These are phyloP conservation scores for Nasua narica DNA, from an alignment of 2,797 vertebrate genomes.

Conservation along the genomic window DNA sequence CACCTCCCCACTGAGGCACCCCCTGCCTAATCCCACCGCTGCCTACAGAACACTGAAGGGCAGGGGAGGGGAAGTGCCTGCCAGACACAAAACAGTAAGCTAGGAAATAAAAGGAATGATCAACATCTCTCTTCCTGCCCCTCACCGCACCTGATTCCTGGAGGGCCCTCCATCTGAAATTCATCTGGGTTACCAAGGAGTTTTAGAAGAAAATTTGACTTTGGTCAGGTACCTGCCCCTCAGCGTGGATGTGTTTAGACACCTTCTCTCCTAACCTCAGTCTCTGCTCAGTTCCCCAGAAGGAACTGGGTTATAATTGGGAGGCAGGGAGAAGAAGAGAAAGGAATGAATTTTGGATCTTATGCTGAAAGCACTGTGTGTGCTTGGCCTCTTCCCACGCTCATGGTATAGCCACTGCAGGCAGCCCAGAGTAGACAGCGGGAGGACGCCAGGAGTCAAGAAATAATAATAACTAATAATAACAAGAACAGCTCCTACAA, in stretches of 20 bases:
- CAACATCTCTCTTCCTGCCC: not conserved
- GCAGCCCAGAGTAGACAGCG: not conserved
- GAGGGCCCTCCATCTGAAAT: not conserved
- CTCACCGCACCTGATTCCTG: fast-evolving
- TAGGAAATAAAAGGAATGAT: not conserved
- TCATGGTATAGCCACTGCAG: too few relatives aligned
- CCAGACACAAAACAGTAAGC: not conserved
- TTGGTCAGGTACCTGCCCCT: not conserved
- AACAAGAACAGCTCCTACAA: not conserved
- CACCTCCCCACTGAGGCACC: not conserved
- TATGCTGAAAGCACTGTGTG: not conserved
- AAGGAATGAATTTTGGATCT: not conserved
- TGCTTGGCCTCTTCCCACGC: not conserved
- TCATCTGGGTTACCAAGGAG: not conserved
- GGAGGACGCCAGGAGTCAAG: not conserved
- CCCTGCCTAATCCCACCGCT: not conserved
- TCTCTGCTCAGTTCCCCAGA: not conserved
- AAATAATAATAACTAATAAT: not conserved
- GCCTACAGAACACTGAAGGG: not conserved
- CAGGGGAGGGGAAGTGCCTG: not conserved
- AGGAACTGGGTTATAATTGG: not conserved
- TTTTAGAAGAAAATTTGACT: not conserved
- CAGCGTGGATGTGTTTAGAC: not conserved
- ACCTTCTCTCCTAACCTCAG: not conserved
- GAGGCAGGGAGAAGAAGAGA: not conserved